A percentile compares a stretch with the other conserved stretches of the same genome.
Evolutionary conservation across 2,113 vertebrate species (phyloP).

Genomic region (Tragelaphus buxtoni): DNA sequence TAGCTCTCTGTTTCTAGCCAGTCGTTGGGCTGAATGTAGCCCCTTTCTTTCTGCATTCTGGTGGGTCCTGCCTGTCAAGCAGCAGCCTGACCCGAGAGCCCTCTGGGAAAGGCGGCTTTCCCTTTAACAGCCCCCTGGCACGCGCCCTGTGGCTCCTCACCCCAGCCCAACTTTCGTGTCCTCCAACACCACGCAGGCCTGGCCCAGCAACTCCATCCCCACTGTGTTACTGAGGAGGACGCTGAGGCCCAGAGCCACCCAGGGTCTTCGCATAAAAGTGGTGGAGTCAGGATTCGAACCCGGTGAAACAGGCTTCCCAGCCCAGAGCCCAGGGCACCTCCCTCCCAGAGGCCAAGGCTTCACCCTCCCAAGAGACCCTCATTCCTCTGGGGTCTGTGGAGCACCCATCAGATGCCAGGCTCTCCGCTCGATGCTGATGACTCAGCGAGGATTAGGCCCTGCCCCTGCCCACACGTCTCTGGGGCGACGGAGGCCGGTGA

Average conservation of each 20-base stretch:
- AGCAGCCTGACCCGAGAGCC: neutral
- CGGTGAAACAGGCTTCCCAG: neutral
- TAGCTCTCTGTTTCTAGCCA: neutral
- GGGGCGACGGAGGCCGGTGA: neutral
- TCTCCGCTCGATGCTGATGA: accelerated
- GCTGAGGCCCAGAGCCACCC: neutral
- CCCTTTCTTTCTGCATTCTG: neutral
- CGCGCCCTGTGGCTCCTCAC: neutral
- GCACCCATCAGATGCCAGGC: neutral
- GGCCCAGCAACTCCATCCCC: too few relatives aligned
- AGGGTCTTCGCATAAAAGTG: neutral
- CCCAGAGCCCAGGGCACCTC: too few relatives aligned
- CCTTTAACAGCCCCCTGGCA: accelerated
- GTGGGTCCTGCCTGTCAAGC: neutral
- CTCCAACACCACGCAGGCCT: neutral
- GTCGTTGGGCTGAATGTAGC: neutral
- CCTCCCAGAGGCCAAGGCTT: too few relatives aligned
- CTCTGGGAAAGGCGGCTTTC: accelerated
- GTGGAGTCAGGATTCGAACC: neutral
- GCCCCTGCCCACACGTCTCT: neutral
- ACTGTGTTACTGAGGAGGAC: neutral
- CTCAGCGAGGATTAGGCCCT: neutral
- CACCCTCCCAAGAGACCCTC: neutral
- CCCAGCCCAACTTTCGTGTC: neutral
- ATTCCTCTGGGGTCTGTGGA: accelerated